Conservation (phyloP, 2,888 invertebrate species). For the Campoplex nolae region DNA sequence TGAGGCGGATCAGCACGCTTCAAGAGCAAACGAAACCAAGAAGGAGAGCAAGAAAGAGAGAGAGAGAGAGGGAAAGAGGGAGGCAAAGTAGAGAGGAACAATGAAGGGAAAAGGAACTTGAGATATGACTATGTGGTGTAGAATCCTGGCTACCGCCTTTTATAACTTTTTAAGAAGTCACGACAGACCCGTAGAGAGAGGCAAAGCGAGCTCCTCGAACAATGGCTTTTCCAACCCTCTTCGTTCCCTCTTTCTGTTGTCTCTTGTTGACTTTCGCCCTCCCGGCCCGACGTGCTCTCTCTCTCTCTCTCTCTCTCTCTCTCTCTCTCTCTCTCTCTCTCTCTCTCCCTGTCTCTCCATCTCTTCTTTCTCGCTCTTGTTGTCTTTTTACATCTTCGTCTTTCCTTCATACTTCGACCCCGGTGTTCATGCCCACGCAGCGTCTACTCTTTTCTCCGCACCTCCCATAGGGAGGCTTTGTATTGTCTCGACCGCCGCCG, state of each 20-base stretch:
- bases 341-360: conserved; percentile 47
- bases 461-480: conserved; percentile 70
- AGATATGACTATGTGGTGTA: conserved; percentile 65
- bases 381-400: conserved; percentile 61
- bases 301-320: conserved; percentile 41
- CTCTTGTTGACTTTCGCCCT: conserved; percentile 66
- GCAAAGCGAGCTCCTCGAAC: conserved; percentile 72
- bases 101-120: conserved; percentile 10
- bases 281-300: conserved; percentile 57
- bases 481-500: conserved; percentile 78
- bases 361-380: conserved; percentile 42
- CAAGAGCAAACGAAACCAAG: conserved; percentile 51
- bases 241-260: conserved; percentile 61
- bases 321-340: conserved; percentile 42
- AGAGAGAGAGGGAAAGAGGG: conserved; percentile 10
- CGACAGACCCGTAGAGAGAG: conserved; percentile 78
- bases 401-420: conserved; percentile 56
- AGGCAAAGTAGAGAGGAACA: conserved; percentile 20
- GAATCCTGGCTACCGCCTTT: conserved; percentile 74
- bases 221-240: conserved; percentile 77
- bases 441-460: conserved; percentile 68
- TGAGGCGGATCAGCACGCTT: conserved; percentile 66
- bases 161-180: conserved; percentile 80
- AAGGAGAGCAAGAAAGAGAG: conserved; percentile 13
- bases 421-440: conserved; percentile 46